Evolutionary conservation across 2,888 invertebrate species (phyloP), one percentile per base, ranked within the genome.

Genomic region (Luperina testacea): DNA sequence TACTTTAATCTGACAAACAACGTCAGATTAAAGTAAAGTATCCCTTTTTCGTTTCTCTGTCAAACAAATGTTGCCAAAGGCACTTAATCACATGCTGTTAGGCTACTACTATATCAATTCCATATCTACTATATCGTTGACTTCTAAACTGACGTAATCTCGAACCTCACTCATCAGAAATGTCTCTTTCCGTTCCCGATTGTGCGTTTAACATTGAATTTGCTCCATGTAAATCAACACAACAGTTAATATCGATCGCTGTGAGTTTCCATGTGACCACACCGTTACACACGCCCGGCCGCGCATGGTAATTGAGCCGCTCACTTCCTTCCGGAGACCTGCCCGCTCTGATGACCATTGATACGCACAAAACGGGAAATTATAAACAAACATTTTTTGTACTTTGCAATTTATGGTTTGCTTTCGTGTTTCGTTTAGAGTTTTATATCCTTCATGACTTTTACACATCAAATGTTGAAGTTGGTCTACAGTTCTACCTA

Each of bases 311-410:
- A 96, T 95, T 94, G 95, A 95, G 92, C 94, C 92, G 91, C 89
- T 90, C 92, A 92, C 93, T 95, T 96, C 96, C 96, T 96, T 96
- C 96, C 96, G 95, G 94, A 89, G 89, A 91, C 91, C 90, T 92
- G 89, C 88, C 90, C 88, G 87, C 85, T 89, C 82, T 87, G 87
- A 85, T 88, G 88, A 88, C 89, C 91, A 91, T 85, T 90, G 87
- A 90, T 90, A 87, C 90, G 83, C 88, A 88, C 88, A 90, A 87
- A 91, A 90, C 89, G 89, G 90, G 89, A 87, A 91, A 91, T 88
- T 89, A 87, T 87, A 88, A 82, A 88, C 87, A 85, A 85, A 70
- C 57, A 59, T 24, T 75, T 64, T 80, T 78, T 75, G 67, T 80
- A 72, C 38, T 77, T 80, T 61, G 85, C 78, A 68, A 77, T 82